Base-by-base conservation (phyloP, 2,113 vertebrate genomes). In the Periophthalmus modestus region DNA sequence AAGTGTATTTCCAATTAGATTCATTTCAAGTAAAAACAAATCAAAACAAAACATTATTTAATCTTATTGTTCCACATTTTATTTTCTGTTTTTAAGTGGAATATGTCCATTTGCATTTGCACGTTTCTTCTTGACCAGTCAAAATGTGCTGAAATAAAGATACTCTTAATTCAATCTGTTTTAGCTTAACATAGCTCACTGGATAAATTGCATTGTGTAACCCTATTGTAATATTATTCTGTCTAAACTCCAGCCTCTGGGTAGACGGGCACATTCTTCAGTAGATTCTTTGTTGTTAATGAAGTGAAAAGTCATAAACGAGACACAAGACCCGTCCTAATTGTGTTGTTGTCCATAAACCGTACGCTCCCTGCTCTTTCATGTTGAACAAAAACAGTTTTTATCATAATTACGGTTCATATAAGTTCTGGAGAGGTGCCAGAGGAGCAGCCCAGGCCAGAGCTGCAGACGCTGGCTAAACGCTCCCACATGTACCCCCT, bases 331-430 rank as follows among this genome's bases (percentile, higher is more conserved):
- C 34, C n/a, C 28, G 34, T 43, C 24, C 15, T 62, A 65, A 65
- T 65, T 39, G 62, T 36, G 33, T 65, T 62, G 59, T 62, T 65
- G 62, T 65, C 16, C 33, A n/a, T n/a, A 39, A 18, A 36, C 1
- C 6, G 18, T 10, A 1, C 5, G 28, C 14, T 36, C 33, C 13
- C 16, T n/a, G 36, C 33, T 65, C 62, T 65, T 65, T 65, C 39
- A 65, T 43, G 62, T 43, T 18, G 15, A 34, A 28, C 24, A 62
- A 62, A 62, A 24, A 61, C 24, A 15, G 3, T 61, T 24, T 61
- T 59, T 63, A 19, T 39, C 7, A 65, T 65, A 65, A 65, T 65
- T 65, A 65, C 62, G 39, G 62, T 65, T 65, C 36, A 65, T 43
- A 65, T 11, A 36, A 36, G 14, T 7, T 33, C 14, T 36, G 61